These are phyloP conservation scores for Zonotrichia leucophrys DNA, from an alignment of 2,113 vertebrate species.

Conservation along the genomic window DNA sequence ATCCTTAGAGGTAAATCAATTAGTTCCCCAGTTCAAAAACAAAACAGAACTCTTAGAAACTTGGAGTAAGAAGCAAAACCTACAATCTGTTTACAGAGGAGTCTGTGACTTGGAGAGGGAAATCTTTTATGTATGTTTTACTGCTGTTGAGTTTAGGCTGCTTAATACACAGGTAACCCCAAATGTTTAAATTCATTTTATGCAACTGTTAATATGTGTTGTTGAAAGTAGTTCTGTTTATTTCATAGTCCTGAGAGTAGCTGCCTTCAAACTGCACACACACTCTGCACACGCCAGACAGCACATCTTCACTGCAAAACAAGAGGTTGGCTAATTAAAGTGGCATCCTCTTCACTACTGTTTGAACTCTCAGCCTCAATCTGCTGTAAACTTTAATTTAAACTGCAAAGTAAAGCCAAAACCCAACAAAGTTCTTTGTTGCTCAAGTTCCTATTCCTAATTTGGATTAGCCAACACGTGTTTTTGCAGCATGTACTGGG, in stretches of 20 bases:
- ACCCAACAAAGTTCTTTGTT: not conserved
- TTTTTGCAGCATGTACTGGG: slow-evolving; percentile 37
- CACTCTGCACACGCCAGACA: not conserved
- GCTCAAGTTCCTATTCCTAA: not conserved
- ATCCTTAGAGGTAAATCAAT: slow-evolving; percentile 33
- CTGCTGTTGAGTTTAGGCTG: not conserved
- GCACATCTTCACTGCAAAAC: slow-evolving; percentile 15
- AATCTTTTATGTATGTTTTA: not conserved
- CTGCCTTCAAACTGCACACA: slow-evolving; percentile 28
- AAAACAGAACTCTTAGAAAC: slow-evolving; percentile 18
- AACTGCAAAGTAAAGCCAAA: slow-evolving; percentile 2
- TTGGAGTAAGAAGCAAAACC: slow-evolving; percentile 44
- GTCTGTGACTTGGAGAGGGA: not conserved
- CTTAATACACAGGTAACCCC: not conserved
- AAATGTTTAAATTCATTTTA: not conserved
- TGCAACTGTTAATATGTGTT: not conserved
- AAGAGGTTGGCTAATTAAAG: slow-evolving; percentile 20
- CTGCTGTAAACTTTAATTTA: not conserved
- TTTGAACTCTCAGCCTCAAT: not conserved
- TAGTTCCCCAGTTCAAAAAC: slow-evolving; percentile 16
- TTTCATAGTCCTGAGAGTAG: slow-evolving; percentile 57
- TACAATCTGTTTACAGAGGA: not conserved
- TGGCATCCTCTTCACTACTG: not conserved
- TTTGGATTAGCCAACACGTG: slow-evolving; percentile 13
- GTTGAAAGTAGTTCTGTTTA: slow-evolving; percentile 28